Base-by-base conservation (phyloP, 2,888 invertebrate genomes). In the Hedychridium roseum region DNA sequence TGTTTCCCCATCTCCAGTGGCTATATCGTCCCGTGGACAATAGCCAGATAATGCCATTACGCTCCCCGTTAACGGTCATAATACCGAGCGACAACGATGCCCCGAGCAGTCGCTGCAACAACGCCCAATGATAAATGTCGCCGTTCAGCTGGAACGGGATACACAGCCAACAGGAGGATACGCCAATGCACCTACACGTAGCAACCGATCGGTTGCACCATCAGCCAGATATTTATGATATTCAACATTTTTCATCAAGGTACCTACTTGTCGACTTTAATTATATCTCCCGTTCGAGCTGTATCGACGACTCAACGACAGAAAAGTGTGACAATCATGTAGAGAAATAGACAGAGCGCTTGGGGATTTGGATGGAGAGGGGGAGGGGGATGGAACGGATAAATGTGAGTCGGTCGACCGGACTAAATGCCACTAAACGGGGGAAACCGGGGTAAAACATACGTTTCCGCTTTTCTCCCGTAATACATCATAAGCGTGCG, bases 391-490 rank as follows among this genome's bases (percentile, higher is more conserved):
- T 53, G 53, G 48, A 50, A 63, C 61, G 66, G 65, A 51, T 68
- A 70, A 70, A 70, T 70, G 64, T 61, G 65, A 67, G 55, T 60
- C 71, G 66, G 57, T 62, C 63, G 57, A 68, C 67, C 68, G 67
- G 64, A 64, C 71, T 73, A 73, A 73, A 73, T 60, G 70, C 71
- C 67, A 64, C 70, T 73, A 73, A 73, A 71, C 70, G 72, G 62
- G 70, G 64, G 70, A 67, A 71, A 73, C 69, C 63, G 63, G 72
- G 73, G 60, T 70, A 73, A 71, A 73, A 71, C 71, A 70, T 73
- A 70, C 68, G 70, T 71, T 73, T 73, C 71, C 73, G 70, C 62
- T 68, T 59, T 56, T 70, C 59, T 70, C 66, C 63, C 65, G 57
- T 73, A 66, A 73, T 71, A 68, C 68, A 68, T 73, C 70, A 70